These are phyloP conservation scores for Asbolus verrucosus DNA, from an alignment of 1,140 invertebrate species.

Conservation along the genomic window DNA sequence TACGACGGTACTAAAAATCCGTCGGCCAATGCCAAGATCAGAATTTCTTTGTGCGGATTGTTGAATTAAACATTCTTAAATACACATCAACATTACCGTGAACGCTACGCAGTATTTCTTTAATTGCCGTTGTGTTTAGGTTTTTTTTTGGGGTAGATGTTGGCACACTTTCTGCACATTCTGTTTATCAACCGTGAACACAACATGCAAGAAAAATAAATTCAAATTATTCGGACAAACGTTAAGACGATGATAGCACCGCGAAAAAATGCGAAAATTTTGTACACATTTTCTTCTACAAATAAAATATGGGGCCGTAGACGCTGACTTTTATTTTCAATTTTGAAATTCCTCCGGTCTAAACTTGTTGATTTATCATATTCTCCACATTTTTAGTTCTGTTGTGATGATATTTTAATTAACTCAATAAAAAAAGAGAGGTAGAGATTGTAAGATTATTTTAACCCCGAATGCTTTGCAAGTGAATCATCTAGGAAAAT, in stretches of 20 bases:
- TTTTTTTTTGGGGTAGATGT: slow-evolving; percentile 10
- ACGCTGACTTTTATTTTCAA: background rate
- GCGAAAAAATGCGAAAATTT: background rate
- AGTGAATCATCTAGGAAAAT: too few relatives aligned
- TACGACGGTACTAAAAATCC: slow-evolving; percentile 3
- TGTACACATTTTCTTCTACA: too few relatives aligned
- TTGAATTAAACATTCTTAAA: slow-evolving; percentile 8
- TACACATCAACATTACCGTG: background rate
- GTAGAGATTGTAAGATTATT: background rate
- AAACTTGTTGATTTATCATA: background rate
- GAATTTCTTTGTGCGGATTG: background rate
- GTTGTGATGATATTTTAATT: slow-evolving; percentile 11
- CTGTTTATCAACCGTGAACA: slow-evolving; percentile 15
- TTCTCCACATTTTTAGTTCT: background rate
- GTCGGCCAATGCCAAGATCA: slow-evolving; percentile 20
- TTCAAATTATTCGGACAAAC: too few relatives aligned
- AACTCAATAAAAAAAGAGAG: background rate
- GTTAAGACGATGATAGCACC: background rate
- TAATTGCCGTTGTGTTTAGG: slow-evolving; percentile 4
- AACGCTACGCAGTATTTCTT: slow-evolving; percentile 7
- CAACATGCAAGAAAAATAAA: too few relatives aligned
- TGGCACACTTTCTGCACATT: slow-evolving; percentile 1
- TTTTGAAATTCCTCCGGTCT: slow-evolving; percentile 1
- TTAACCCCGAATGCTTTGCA: background rate
- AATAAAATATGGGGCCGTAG: background rate